These are phyloP conservation scores for Tringa solitaria DNA, from an alignment of 2,113 vertebrate genomes.

Conservation along the genomic window DNA sequence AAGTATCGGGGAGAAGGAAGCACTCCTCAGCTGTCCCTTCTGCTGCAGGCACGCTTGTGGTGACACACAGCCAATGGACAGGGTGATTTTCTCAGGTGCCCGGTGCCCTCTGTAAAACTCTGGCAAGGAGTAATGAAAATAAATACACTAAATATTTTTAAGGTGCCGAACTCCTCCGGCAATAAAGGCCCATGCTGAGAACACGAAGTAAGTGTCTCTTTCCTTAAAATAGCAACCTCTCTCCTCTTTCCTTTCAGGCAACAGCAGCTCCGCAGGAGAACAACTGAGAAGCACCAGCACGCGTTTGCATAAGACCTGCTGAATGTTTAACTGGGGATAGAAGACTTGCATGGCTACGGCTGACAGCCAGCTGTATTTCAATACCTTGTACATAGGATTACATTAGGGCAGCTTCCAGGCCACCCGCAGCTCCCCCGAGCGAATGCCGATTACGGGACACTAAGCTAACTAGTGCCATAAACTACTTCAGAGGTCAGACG, in stretches of 20 bases:
- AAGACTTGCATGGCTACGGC: neutral
- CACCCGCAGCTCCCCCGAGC: conserved; percentile 10
- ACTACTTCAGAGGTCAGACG: conserved; percentile 67
- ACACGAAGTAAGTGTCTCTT: neutral
- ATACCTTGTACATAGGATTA: neutral
- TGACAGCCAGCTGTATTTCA: neutral
- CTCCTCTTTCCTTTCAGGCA: conserved; percentile 71
- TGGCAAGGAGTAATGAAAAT: neutral
- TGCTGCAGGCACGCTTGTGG: neutral
- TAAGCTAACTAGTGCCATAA: conserved; percentile 67
- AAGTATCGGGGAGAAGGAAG: fast-evolving
- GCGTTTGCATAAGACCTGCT: neutral
- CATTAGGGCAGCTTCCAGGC: conserved; percentile 39
- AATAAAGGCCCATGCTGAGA: neutral
- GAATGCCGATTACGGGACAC: conserved; percentile 70
- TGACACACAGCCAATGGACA: neutral
- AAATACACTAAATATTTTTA: neutral
- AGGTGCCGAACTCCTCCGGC: neutral
- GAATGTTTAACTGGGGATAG: conserved; percentile 33
- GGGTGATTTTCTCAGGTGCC: neutral
- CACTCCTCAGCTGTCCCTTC: neutral
- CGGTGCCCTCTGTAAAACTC: neutral
- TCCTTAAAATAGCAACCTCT: neutral
- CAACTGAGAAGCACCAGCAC: conserved; percentile 76
- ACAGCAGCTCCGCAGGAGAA: conserved; percentile 84